Percentiles rank a stretch among this genome's conserved stretches.
These are phyloP conservation scores for Eulemur albifrons DNA, from an alignment of 2,797 vertebrate genomes.

Conservation along the genomic window DNA sequence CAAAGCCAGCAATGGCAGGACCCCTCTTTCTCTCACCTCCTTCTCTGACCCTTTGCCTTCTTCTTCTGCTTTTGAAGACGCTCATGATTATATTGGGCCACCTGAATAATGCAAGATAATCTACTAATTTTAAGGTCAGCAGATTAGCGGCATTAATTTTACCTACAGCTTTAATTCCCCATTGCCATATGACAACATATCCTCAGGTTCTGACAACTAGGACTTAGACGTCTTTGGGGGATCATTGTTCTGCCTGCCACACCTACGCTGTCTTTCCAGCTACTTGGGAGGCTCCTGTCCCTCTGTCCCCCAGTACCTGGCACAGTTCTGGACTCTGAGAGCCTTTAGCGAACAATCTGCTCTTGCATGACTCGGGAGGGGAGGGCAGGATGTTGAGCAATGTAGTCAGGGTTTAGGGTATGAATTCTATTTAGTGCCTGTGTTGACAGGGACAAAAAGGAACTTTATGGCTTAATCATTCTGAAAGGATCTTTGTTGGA, in stretches of 20 bases:
- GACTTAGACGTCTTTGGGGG: neutral
- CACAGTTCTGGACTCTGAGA: neutral
- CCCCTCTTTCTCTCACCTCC: neutral
- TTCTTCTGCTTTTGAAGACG: neutral
- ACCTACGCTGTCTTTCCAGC: neutral
- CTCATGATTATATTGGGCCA: neutral
- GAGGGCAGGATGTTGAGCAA: neutral
- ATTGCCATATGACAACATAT: accelerated
- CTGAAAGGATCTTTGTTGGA: constrained; percentile 46
- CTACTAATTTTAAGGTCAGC: neutral
- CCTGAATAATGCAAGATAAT: neutral
- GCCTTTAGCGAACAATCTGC: neutral
- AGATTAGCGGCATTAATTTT: neutral
- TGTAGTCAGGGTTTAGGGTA: neutral
- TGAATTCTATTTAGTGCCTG: neutral
- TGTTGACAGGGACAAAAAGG: neutral
- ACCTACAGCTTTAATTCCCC: neutral
- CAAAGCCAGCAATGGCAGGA: neutral
- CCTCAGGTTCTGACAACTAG: neutral
- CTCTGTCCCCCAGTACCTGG: accelerated
- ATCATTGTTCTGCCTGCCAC: neutral
- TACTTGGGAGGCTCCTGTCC: neutral
- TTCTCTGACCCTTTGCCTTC: neutral
- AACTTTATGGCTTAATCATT: constrained; percentile 36
- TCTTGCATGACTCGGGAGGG: neutral